These are phyloP conservation scores for Homarus gammarus DNA, from an alignment of 2,888 invertebrate genomes.

Conservation along the genomic window DNA sequence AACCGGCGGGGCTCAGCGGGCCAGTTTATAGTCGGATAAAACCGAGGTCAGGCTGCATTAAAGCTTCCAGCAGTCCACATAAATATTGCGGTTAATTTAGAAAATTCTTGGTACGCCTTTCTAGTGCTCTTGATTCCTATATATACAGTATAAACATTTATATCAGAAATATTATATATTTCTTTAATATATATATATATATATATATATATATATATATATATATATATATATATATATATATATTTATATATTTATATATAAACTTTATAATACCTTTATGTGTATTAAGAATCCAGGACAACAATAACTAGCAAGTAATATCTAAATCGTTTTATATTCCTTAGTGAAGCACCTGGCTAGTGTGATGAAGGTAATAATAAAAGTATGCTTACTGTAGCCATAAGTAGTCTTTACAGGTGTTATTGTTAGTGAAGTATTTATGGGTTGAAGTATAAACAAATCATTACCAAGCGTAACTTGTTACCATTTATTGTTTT, in stretches of 20 bases:
- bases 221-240: conserved; percentile 14
- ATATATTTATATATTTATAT: neutral
- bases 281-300: too few species aligned
- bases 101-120: neutral
- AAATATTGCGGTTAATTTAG: conserved; percentile 44
- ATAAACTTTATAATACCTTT: too few species aligned
- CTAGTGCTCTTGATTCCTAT: neutral
- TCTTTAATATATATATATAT: conserved; percentile 18
- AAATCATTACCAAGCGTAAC: too few species aligned
- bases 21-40: conserved; percentile 5
- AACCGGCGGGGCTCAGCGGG: neutral
- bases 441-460: too few species aligned
- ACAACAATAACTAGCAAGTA: too few species aligned
- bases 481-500: too few species aligned
- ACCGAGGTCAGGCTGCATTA: conserved; percentile 39
- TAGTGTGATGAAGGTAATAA: too few species aligned
- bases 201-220: conserved; percentile 12
- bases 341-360: too few species aligned
- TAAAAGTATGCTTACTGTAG: too few species aligned
- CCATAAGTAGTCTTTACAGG: too few species aligned
- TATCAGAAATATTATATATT: neutral
- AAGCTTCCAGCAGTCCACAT: conserved; percentile 33
- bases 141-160: neutral
- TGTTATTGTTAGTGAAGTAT: too few species aligned
- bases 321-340: too few species aligned